These are phyloP conservation scores for Andrena cerasifolii DNA, from an alignment of 1,140 invertebrate genomes.

Conservation along the genomic window DNA sequence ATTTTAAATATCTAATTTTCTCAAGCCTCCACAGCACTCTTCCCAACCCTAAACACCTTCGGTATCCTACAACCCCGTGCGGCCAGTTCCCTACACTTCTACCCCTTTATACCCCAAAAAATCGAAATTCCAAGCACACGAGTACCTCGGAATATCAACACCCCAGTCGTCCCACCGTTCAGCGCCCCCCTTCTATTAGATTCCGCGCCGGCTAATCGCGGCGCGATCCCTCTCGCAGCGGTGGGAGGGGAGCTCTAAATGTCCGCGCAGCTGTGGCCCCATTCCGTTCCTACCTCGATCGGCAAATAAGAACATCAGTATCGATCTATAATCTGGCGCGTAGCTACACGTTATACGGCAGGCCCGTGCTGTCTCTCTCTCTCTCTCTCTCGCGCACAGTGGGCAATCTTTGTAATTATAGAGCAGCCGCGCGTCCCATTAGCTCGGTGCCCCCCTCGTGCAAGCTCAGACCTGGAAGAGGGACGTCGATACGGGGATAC, in stretches of 20 bases:
- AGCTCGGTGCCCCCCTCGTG: slow-evolving; percentile 66
- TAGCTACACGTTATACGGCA: slow-evolving; percentile 1
- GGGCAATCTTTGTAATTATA: slow-evolving; percentile 82
- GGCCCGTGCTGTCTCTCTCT: slow-evolving; percentile 3
- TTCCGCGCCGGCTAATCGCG: slow-evolving; percentile 6
- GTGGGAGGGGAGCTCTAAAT: slow-evolving; percentile 16
- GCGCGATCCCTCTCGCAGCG: neutral
- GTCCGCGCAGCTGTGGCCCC: slow-evolving; percentile 32
- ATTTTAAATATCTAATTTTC: too few species aligned
- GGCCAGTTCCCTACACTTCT: too few species aligned
- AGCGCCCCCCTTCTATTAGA: neutral
- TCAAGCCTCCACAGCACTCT: too few species aligned
- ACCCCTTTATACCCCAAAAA: too few species aligned
- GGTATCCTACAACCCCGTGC: too few species aligned
- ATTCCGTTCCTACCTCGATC: slow-evolving; percentile 25
- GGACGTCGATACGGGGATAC: slow-evolving; percentile 11
- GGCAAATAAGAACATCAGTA: slow-evolving; percentile 62
- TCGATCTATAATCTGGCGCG: slow-evolving; percentile 63
- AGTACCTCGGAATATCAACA: neutral
- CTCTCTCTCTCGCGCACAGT: slow-evolving; percentile 66
- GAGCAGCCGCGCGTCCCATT: slow-evolving; percentile 80
- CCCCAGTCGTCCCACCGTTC: too few species aligned
- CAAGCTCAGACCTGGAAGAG: slow-evolving; percentile 20
- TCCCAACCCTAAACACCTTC: too few species aligned
- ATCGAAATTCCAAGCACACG: too few species aligned